These are phyloP conservation scores for Paraplagusia blochii DNA, from an alignment of 2,113 vertebrate genomes.

Conservation along the genomic window DNA sequence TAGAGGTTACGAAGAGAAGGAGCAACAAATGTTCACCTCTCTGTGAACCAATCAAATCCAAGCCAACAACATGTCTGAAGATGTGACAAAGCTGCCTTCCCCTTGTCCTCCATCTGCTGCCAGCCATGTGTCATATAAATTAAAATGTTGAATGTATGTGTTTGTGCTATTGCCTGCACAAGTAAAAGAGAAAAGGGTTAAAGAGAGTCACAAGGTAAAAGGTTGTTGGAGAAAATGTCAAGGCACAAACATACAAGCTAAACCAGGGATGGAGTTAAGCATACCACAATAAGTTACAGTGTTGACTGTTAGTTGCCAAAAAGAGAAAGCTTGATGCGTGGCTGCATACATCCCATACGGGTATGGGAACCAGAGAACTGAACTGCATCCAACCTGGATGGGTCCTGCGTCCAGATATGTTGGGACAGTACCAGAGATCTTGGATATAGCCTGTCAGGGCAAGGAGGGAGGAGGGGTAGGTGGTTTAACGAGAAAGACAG, in stretches of 20 bases:
- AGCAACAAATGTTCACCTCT: conserved; percentile 41
- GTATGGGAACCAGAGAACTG: conserved; percentile 64
- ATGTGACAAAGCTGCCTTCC: conserved; percentile 54
- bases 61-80: conserved; percentile 60
- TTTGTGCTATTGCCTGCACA: conserved; percentile 14
- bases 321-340: conserved; percentile 66
- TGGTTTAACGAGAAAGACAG: conserved; percentile 52
- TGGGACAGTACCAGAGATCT: conserved; percentile 64
- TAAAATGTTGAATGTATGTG: conserved; percentile 32
- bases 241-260: conserved; percentile 54
- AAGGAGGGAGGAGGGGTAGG: conserved; percentile 26
- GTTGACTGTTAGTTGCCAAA: conserved; percentile 57
- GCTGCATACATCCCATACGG: conserved; percentile 31
- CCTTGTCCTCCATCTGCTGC: conserved; percentile 49
- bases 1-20: conserved; percentile 14
- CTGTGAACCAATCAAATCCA: conserved; percentile 65
- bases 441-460: conserved; percentile 53
- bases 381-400: conserved; percentile 65
- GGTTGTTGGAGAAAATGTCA: conserved; percentile 28
- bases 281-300: conserved; percentile 67
- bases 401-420: conserved; percentile 66
- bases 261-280: conserved; percentile 55
- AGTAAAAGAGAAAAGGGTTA: conserved; percentile 29
- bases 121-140: conserved; percentile 70
- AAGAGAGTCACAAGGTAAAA: conserved; percentile 44